Conservation (phyloP, 2,113 vertebrate species). For the Tragelaphus scriptus region DNA sequence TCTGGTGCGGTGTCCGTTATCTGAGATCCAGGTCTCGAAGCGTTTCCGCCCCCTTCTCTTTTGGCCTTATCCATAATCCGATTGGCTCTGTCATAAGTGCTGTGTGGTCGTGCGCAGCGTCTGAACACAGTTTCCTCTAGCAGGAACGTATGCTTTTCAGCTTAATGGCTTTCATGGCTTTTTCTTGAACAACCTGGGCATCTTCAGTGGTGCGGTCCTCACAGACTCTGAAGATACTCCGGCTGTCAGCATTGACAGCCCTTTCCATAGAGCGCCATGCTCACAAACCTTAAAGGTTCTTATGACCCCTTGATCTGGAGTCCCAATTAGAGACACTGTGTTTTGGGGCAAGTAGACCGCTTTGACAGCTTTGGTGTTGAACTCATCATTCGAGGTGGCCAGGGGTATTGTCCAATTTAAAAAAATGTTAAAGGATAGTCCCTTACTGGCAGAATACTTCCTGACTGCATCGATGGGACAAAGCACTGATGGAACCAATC, state of each 20-base stretch:
- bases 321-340: not conserved
- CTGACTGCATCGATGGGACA: not conserved
- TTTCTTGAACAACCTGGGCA: not conserved
- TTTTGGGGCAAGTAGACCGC: not conserved
- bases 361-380: not conserved
- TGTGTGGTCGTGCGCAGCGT: accelerated
- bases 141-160: accelerated
- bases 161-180: not conserved
- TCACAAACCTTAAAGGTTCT: not conserved
- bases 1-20: accelerated
- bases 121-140: not conserved
- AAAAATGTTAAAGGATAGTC: not conserved
- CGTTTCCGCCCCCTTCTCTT: not conserved
- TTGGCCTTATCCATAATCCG: not conserved
- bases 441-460: not conserved
- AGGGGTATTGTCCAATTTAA: not conserved
- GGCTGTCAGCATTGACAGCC: not conserved
- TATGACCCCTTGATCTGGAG: not conserved
- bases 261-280: not conserved
- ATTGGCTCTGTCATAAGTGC: not conserved
- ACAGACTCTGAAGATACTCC: not conserved
- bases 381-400: not conserved
- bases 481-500: not conserved
- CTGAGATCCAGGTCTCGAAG: too few relatives aligned
- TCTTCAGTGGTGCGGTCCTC: too few relatives aligned